phyloP scores from a whole-genome alignment of 2,113 vertebrate genomes.

The Carassius carassius region DNA sequence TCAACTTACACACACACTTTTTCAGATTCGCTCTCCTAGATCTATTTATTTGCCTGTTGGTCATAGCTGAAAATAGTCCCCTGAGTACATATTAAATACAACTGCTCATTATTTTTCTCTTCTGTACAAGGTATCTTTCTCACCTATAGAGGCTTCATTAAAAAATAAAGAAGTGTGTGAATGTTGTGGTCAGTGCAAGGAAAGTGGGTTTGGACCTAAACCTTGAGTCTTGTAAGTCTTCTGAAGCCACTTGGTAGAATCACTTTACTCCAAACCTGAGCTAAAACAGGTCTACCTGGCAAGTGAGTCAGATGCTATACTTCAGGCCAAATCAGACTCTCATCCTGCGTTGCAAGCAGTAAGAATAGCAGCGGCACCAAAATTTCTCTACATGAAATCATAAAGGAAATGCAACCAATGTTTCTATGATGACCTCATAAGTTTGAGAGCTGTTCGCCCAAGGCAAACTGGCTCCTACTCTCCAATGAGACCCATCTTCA shows the following conservation, averaged over 20 bases:
- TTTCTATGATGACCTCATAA: constrained; percentile 15
- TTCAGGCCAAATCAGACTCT: neutral
- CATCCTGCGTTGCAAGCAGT: neutral
- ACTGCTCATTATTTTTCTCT: constrained; percentile 25
- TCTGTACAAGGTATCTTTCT: constrained; percentile 16
- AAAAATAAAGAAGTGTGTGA: constrained; percentile 15
- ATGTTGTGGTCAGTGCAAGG: constrained; percentile 1
- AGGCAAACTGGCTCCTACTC: neutral
- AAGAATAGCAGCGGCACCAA: neutral
- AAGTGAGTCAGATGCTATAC: neutral
- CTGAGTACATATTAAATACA: constrained; percentile 1
- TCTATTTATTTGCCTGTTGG: neutral
- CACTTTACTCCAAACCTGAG: neutral
- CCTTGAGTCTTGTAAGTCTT: neutral
- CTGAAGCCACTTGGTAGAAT: neutral
- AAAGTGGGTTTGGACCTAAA: neutral
- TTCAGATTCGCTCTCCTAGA: neutral
- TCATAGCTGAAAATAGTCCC: neutral
- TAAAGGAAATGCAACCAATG: constrained; percentile 4
- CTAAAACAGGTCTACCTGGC: neutral
- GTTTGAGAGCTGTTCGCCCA: neutral
- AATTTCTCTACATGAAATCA: neutral
- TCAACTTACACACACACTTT: neutral
- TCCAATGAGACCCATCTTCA: constrained; percentile 13
- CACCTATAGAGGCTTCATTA: constrained; percentile 16